Conservation (phyloP, 2,797 vertebrate species). For the Oreochromis mossambicus region DNA sequence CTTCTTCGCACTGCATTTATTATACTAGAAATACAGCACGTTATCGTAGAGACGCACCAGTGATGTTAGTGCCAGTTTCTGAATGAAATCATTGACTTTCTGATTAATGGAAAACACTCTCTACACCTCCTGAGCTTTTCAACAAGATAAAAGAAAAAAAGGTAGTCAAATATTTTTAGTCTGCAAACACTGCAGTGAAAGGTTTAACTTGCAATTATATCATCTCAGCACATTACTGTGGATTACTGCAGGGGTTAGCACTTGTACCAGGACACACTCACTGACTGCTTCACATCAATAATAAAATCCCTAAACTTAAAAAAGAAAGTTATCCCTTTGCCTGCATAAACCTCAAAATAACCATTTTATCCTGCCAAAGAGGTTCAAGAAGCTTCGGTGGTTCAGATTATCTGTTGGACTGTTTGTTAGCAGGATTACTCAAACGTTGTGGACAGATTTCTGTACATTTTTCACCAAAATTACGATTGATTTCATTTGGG, state of each 20-base stretch:
- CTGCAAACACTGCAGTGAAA: not conserved
- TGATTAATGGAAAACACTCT: not conserved
- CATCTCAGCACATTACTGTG: not conserved
- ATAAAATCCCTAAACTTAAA: not conserved
- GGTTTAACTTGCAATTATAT: not conserved
- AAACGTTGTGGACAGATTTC: fast-evolving
- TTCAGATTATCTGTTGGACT: not conserved
- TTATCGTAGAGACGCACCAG: fast-evolving
- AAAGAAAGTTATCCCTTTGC: not conserved
- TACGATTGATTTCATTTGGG: not conserved
- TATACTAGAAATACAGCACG: fast-evolving
- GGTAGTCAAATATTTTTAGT: not conserved
- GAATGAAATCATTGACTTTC: not conserved
- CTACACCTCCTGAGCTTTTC: not conserved
- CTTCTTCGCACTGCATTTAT: not conserved
- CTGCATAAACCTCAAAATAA: not conserved
- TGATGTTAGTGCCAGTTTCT: not conserved
- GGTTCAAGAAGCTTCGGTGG: not conserved
- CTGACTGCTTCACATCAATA: not conserved
- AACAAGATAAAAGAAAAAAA: not conserved
- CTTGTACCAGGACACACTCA: not conserved
- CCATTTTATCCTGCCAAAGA: not conserved
- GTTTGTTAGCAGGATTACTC: not conserved
- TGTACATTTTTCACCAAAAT: not conserved
- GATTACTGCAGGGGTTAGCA: not conserved